Percentiles rank a stretch among this genome's conserved stretches.
Conservation (phyloP, 1,140 invertebrate species). For the Proctacanthus coquilletti region DNA sequence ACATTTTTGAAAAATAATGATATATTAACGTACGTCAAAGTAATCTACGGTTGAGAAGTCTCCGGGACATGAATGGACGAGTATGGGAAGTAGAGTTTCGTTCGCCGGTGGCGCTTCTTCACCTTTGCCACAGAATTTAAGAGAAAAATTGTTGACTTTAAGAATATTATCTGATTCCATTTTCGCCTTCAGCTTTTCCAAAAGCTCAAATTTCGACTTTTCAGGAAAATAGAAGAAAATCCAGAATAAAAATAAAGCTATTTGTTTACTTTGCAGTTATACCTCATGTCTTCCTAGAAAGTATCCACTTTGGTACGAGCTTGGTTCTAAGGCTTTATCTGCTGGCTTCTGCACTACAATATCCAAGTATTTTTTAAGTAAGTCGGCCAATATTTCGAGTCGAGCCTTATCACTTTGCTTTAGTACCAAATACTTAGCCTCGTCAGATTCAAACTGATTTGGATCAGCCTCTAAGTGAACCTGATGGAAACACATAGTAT, state of each 20-base stretch:
- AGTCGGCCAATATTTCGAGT: constrained; percentile 60
- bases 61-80: constrained; percentile 58
- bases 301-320: constrained; percentile 45
- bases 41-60: constrained; percentile 68
- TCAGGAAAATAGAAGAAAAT: not conserved
- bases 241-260: not conserved
- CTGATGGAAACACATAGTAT: constrained; percentile 18
- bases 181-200: constrained; percentile 36
- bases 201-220: constrained; percentile 43
- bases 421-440: constrained; percentile 42
- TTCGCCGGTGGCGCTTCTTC: constrained; percentile 34
- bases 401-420: constrained; percentile 46
- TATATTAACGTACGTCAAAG: constrained; percentile 49
- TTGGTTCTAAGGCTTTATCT: constrained; percentile 1
- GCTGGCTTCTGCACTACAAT: constrained; percentile 42
- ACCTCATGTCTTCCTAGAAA: constrained; percentile 67
- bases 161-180: constrained; percentile 38
- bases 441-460: constrained; percentile 43
- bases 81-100: constrained; percentile 43
- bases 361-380: constrained; percentile 50
- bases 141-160: constrained; percentile 35
- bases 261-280: constrained; percentile 3
- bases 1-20: constrained; percentile 7
- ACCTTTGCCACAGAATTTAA: constrained; percentile 46
- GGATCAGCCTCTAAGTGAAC: constrained; percentile 49